Conservation (phyloP, 1,140 invertebrate genomes). For the Orchesella cincta region DNA sequence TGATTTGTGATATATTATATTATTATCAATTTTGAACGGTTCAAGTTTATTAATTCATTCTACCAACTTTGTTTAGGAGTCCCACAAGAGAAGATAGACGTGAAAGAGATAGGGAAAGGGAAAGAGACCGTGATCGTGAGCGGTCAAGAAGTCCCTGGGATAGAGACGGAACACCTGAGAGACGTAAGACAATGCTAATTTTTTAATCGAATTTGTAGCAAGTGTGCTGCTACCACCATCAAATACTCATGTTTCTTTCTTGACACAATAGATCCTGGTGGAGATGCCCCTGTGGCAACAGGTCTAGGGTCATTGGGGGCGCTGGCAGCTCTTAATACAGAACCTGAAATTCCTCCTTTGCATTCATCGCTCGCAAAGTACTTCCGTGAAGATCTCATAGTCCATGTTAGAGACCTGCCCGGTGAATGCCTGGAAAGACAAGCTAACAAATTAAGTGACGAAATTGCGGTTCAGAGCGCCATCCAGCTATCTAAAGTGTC, state of each 20-base stretch:
- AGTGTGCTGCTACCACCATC: neutral
- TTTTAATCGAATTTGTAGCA: neutral
- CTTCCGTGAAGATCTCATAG: conserved; percentile 84
- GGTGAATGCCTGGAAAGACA: conserved; percentile 90
- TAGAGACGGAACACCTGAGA: conserved; percentile 55
- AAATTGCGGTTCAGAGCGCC: conserved; percentile 79
- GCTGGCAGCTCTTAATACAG: conserved; percentile 54
- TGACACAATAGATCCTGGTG: conserved; percentile 57
- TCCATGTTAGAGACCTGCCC: conserved; percentile 88
- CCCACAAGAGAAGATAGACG: neutral
- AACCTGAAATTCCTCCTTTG: conserved; percentile 63
- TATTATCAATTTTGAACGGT: neutral
- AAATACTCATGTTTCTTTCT: neutral
- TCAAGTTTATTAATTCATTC: conserved; percentile 2
- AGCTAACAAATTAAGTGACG: conserved; percentile 81
- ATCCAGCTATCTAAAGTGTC: conserved; percentile 89
- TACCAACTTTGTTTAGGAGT: neutral
- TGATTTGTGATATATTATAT: neutral
- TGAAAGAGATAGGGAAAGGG: conserved; percentile 37
- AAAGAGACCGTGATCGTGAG: conserved; percentile 46
- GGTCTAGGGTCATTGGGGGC: conserved; percentile 57
- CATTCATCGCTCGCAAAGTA: conserved; percentile 88
- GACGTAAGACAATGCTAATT: conserved; percentile 57
- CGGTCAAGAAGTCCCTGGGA: conserved; percentile 48
- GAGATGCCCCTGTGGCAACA: conserved; percentile 60